Conservation (phyloP, 2,888 invertebrate genomes). For the Serripes groenlandicus region DNA sequence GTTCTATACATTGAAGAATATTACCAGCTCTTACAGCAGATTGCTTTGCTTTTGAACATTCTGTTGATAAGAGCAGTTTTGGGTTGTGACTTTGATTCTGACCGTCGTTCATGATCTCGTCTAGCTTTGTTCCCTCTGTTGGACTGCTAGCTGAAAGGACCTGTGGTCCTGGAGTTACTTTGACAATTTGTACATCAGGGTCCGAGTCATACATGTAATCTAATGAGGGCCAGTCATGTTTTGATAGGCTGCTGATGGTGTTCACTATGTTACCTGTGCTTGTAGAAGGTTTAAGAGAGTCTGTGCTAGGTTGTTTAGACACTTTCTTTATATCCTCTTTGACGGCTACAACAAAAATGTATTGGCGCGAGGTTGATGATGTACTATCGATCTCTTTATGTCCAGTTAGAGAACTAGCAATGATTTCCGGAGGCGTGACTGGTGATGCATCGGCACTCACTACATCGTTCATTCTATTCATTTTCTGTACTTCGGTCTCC, state of each 20-base stretch:
- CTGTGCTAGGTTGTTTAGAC: slow-evolving; percentile 66
- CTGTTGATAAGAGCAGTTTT: slow-evolving; percentile 34
- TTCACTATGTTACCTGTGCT: slow-evolving; percentile 67
- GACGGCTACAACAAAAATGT: slow-evolving; percentile 74
- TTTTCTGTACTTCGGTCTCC: slow-evolving; percentile 89
- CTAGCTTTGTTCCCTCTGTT: slow-evolving; percentile 55
- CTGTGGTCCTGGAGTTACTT: slow-evolving; percentile 77
- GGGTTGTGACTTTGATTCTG: slow-evolving; percentile 19
- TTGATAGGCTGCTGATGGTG: slow-evolving; percentile 60
- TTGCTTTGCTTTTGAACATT: slow-evolving; percentile 59
- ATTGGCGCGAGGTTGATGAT: slow-evolving; percentile 74
- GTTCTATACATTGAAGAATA: slow-evolving; percentile 83
- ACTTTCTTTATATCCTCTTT: slow-evolving; percentile 66
- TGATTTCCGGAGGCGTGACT: slow-evolving; percentile 76
- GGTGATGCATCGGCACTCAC: slow-evolving; percentile 87
- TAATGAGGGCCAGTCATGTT: slow-evolving; percentile 68
- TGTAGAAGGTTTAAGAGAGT: slow-evolving; percentile 62
- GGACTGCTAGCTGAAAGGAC: slow-evolving; percentile 61
- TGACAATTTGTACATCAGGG: slow-evolving; percentile 82
- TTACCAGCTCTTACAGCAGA: slow-evolving; percentile 66
- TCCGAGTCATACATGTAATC: slow-evolving; percentile 76
- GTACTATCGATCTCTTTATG: slow-evolving; percentile 32
- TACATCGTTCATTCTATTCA: slow-evolving; percentile 93
- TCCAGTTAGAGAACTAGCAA: not conserved
- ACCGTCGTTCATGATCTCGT: slow-evolving; percentile 44